phyloP scores from a whole-genome alignment of 2,797 vertebrate genomes.

The Graptemys geographica region DNA sequence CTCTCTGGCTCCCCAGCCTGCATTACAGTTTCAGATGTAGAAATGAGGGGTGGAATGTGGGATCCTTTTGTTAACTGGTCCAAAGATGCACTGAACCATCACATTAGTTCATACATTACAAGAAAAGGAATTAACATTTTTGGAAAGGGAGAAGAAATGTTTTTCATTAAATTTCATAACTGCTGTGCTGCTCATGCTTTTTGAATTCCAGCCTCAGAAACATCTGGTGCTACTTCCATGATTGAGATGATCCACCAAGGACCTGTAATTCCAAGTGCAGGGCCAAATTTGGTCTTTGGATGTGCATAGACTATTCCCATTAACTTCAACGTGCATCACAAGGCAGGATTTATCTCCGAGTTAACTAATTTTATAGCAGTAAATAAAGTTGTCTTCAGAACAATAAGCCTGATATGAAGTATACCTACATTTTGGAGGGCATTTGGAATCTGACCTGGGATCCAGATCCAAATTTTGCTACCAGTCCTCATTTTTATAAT shows the following conservation, averaged over 20 bases:
- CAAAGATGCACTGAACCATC: slow-evolving; percentile 71
- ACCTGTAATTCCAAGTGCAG: slow-evolving; percentile 29
- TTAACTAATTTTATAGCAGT: slow-evolving; percentile 60
- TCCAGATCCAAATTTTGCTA: neutral
- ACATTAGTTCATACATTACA: slow-evolving; percentile 55
- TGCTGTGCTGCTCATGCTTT: slow-evolving; percentile 57
- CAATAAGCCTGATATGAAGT: slow-evolving; percentile 41
- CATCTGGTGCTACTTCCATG: slow-evolving; percentile 60
- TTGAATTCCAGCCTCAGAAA: slow-evolving; percentile 57
- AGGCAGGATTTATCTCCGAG: slow-evolving; percentile 56
- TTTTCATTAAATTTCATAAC: slow-evolving; percentile 68
- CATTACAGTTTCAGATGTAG: neutral
- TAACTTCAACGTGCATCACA: neutral
- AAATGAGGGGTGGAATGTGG: slow-evolving; percentile 6
- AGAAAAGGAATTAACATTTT: slow-evolving; percentile 58
- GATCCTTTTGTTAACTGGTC: slow-evolving; percentile 47
- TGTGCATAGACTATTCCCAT: neutral
- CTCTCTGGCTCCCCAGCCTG: neutral
- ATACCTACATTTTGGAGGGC: slow-evolving; percentile 15
- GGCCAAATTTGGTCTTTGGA: slow-evolving; percentile 46
- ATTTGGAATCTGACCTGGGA: neutral
- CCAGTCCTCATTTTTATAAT: neutral
- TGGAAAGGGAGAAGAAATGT: slow-evolving; percentile 52
- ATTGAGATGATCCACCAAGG: slow-evolving; percentile 40
- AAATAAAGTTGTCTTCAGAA: slow-evolving; percentile 61